These are phyloP conservation scores for Serranus cabrilla DNA, from an alignment of 2,797 vertebrate species.

Conservation along the genomic window DNA sequence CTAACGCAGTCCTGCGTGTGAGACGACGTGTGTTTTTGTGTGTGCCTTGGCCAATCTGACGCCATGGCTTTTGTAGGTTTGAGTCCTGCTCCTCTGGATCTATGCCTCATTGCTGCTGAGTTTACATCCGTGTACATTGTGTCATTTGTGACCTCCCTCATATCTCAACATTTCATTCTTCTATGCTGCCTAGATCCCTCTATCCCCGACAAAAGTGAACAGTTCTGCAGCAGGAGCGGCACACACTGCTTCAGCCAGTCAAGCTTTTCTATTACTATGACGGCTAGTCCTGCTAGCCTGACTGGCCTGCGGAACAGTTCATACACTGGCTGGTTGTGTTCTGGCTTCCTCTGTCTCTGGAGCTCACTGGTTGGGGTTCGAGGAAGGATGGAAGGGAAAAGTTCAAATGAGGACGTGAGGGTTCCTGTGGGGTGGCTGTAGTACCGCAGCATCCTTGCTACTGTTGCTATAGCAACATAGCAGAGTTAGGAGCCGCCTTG, in stretches of 20 bases:
- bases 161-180: constrained; percentile 56
- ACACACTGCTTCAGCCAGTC: constrained; percentile 85
- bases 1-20: constrained; percentile 72
- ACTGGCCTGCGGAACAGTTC: constrained; percentile 81
- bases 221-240: constrained; percentile 73
- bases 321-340: constrained; percentile 74
- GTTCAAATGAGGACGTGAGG: constrained; percentile 45
- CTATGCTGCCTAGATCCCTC: constrained; percentile 65
- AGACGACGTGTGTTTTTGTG: constrained; percentile 45
- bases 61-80: constrained; percentile 70
- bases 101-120: constrained; percentile 76
- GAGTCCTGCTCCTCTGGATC: constrained; percentile 91
- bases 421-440: constrained; percentile 40
- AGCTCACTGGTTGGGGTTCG: constrained; percentile 72
- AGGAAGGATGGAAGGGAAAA: constrained; percentile 39
- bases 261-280: constrained; percentile 86
- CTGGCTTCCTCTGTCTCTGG: constrained; percentile 84
- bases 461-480: constrained; percentile 80
- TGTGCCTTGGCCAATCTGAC: constrained; percentile 67
- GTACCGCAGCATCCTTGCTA: constrained; percentile 83
- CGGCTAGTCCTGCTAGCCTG: constrained; percentile 89
- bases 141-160: constrained; percentile 73
- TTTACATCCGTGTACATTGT: constrained; percentile 70
- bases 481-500: constrained; percentile 65
- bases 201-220: constrained; percentile 69